These are phyloP conservation scores for Pseudorhombus dupliciocellatus DNA, from an alignment of 2,113 vertebrate genomes.

Conservation along the genomic window DNA sequence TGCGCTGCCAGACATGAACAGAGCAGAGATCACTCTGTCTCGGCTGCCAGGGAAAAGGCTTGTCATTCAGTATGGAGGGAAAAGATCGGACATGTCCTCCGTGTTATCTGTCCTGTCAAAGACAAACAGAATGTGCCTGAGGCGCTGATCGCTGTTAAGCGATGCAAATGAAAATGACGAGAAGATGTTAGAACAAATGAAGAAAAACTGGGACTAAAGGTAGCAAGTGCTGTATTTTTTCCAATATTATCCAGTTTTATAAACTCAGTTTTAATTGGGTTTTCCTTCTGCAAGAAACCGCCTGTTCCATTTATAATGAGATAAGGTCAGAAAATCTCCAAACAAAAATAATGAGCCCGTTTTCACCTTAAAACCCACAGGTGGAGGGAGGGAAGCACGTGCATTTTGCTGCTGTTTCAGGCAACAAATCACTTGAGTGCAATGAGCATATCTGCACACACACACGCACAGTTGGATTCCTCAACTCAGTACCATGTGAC, in stretches of 20 bases:
- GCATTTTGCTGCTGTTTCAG: constrained; percentile 3
- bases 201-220: no score
- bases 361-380: not conserved
- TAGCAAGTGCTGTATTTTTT: no score
- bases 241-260: no score
- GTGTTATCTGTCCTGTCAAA: not conserved
- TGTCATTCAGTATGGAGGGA: constrained; percentile 14
- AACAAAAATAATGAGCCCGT: not conserved
- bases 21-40: constrained; percentile 36
- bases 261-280: not conserved
- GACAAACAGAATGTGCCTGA: not conserved
- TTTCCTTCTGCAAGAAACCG: not conserved
- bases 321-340: not conserved
- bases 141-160: not conserved
- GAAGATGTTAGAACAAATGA: no score
- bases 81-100: not conserved
- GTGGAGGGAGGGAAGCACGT: not conserved
- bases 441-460: constrained; percentile 5
- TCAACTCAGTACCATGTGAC: constrained; percentile 63
- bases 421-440: constrained; percentile 16
- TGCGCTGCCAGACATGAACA: constrained; percentile 41
- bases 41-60: constrained; percentile 27
- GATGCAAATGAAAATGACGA: constrained; percentile 4
- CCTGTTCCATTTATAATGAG: not conserved
- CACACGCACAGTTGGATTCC: constrained; percentile 58